Base-by-base conservation (phyloP, 2,797 vertebrate genomes). In the Rhinella marina region DNA sequence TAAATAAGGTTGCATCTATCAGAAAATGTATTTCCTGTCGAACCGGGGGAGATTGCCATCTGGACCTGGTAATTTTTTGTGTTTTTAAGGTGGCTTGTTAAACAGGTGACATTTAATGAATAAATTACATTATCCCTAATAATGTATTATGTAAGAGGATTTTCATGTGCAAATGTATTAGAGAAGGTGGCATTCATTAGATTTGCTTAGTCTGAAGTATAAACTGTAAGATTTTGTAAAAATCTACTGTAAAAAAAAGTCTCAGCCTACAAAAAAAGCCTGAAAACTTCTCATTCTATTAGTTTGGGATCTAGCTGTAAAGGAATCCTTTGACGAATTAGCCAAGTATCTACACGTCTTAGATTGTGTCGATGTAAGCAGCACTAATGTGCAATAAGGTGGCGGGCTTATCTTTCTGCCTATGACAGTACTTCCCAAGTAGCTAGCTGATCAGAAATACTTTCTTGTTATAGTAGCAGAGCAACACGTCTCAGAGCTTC, bases 391-490 rank as follows among this genome's bases (percentile, higher is more conserved):
- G 62, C 52, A 32, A 29, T 52, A 56, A 57, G 54, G 32, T 48
- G 62, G 29, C 23, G 32, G 62, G 64, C 29, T 86, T 83, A 62
- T 83, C 64, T 89, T 86, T 83, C 85, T 89, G 81, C 73, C 57
- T 52, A 79, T 82, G 84, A 54, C 84, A 83, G 84, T 61, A 82
- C 52, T 86, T 82, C 52, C 73, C 32, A 70, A 86, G 41, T 52
- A 84, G 88, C 84, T 61, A 70, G 86, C 72, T 86, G 83, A 82
- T 86, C 84, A 86, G 62, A 88, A 86, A 86, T 70, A 41, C 70
- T 25, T 89, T 82, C 84, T 86, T 70, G 52, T 86, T 89, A 82
- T 78, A 82, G 84, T 54, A 78, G 70, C 84, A 72, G 68, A 54
- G 52, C 25, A 68, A 70, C 82, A 77, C 21, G 52, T 78, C 82